Evolutionary conservation across 1,140 invertebrate genomes (phyloP), one percentile per base, ranked within the genome.

Genomic region (Eufriesea mexicana): DNA sequence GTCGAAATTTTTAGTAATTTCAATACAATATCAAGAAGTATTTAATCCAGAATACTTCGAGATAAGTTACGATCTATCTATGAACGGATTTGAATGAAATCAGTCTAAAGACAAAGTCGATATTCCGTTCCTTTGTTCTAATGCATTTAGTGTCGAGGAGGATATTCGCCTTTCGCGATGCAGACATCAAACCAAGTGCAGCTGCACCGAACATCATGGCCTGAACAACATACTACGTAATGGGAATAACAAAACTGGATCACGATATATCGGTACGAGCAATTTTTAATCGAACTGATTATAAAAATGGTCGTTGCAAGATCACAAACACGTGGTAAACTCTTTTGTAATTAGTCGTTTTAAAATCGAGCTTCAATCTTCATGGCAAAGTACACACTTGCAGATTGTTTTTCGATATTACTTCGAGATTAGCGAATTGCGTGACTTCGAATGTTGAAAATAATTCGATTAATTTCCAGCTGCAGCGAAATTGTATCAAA

Each of bases 111-210:
- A 4, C 45, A 51, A 72, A 54, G 57, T 51, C 28, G 49, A 84
- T 45, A 45, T 18, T 51, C 6, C 47, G 20, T 23, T 57, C 35
- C 73, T 81, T 84, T 81, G 85, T 79, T 72, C 51, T 55, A 67
- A 59, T 62, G 23, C 47, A 55, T 84, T 20, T 35, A 81, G 5
- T 18, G 35, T 75, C 18, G 23, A 59, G 42, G 14, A 28, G 18
- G 57, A n/a, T 25, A 76, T 16, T 61, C 23, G 73, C 23, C 62
- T 84, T 74, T 80, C 72, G 55, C 42, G 72, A 35, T 79, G 42
- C 59, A 80, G 54, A 72, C 47, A 59, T 79, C 20, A 59, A n/a
- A 45, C 10, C 51, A 51, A 82, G 86, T 84, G 49, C 86, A 74
- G 55, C 25, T 84, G 72, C 49, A 87, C 86, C 76, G 61, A 83